Evolutionary conservation across 2,888 invertebrate species (phyloP).

Genomic region (Parnassius smintheus): DNA sequence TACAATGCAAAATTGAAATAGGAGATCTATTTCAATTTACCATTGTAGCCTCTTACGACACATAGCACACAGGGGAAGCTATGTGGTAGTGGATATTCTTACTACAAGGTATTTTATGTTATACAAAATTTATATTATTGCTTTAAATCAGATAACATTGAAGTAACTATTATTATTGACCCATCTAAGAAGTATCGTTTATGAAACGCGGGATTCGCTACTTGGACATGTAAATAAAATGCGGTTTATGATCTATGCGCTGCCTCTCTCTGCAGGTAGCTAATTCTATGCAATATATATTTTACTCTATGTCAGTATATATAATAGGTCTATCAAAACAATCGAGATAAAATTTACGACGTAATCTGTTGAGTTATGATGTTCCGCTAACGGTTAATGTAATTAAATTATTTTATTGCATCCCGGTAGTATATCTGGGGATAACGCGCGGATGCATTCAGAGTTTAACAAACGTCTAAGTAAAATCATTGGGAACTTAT

Average conservation of each 20-base stretch:
- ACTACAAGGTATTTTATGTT: too few species aligned
- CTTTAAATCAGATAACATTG: too few species aligned
- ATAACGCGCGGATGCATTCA: slow-evolving; percentile 20
- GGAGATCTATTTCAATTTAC: too few species aligned
- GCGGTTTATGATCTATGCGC: neutral
- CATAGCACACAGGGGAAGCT: too few species aligned
- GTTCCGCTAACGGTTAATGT: slow-evolving; percentile 24
- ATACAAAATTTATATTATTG: too few species aligned
- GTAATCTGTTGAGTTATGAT: slow-evolving; percentile 16
- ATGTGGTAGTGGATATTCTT: too few species aligned
- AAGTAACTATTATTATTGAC: too few species aligned
- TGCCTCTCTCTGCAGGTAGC: slow-evolving; percentile 9
- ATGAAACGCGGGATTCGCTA: neutral
- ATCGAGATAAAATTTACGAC: slow-evolving; percentile 22
- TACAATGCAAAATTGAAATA: too few species aligned
- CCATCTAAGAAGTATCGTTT: too few species aligned
- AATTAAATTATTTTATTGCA: slow-evolving; percentile 28
- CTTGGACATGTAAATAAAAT: neutral
- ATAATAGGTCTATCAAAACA: slow-evolving; percentile 18
- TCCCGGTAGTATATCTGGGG: slow-evolving; percentile 7
- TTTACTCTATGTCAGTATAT: slow-evolving; percentile 2
- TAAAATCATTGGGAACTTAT: slow-evolving; percentile 22
- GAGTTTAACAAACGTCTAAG: slow-evolving; percentile 8
- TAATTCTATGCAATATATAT: slow-evolving; percentile 9
- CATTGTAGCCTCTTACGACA: too few species aligned